phyloP scores from a whole-genome alignment of 2,888 invertebrate genomes.

The Phalangium opilio region DNA sequence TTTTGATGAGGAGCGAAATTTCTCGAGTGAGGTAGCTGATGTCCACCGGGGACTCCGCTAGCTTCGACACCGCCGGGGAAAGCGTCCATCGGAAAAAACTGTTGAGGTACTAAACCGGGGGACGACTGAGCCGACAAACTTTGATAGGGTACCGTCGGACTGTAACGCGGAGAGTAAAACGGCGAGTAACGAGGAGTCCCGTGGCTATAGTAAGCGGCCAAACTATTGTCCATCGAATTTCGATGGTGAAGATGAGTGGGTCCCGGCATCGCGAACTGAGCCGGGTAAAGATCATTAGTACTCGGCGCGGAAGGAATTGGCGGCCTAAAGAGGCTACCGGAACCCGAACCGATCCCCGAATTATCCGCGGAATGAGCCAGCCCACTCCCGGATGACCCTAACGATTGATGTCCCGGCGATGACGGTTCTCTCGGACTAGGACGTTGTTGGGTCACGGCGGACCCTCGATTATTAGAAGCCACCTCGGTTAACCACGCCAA shows the following conservation, averaged over 20 bases:
- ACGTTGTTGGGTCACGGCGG: conserved; percentile 2
- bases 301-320: neutral
- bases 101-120: neutral
- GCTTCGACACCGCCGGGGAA: neutral
- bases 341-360: neutral
- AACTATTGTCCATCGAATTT: too few relatives aligned
- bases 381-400: conserved; percentile 3
- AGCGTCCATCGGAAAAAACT: neutral
- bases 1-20: conserved; percentile 7
- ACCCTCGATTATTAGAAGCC: conserved; percentile 11
- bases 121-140: neutral
- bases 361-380: neutral
- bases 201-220: too few relatives aligned
- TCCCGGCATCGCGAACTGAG: neutral
- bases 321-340: neutral
- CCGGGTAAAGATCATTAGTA: neutral
- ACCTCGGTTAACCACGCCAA: conserved; percentile 17
- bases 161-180: too few relatives aligned
- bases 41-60: neutral
- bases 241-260: neutral
- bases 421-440: conserved; percentile 2
- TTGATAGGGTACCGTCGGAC: neutral
- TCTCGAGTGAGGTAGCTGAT: conserved; percentile 5
- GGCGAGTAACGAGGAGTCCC: too few relatives aligned
- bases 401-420: neutral